Conservation (phyloP, 2,888 invertebrate species). For the Acrobasis consociella region DNA sequence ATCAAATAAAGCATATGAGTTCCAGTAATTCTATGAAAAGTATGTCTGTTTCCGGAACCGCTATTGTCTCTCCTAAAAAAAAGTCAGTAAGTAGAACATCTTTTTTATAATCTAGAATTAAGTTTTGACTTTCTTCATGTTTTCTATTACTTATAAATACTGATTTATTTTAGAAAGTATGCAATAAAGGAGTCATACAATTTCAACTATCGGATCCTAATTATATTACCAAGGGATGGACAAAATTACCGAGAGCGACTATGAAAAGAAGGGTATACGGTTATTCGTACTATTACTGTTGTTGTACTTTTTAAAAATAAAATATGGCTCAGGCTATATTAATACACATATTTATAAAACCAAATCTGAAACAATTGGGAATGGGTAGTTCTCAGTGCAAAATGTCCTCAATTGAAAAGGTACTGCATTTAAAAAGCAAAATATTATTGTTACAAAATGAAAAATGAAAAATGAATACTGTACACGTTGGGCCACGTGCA, state of each 20-base stretch:
- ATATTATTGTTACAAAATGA: too few species aligned
- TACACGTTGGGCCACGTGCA: too few species aligned
- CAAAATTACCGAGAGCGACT: conserved; percentile 48
- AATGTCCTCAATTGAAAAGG: too few species aligned
- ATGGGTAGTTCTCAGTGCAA: too few species aligned
- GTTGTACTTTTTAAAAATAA: not conserved
- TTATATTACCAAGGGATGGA: conserved; percentile 55
- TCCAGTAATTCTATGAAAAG: conserved; percentile 1
- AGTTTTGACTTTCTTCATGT: not conserved
- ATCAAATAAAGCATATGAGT: conserved; percentile 1
- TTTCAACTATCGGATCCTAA: conserved; percentile 48
- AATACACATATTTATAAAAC: too few species aligned
- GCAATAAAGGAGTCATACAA: conserved; percentile 35
- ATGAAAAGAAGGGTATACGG: conserved; percentile 50
- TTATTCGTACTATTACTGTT: not conserved
- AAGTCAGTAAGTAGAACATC: not conserved
- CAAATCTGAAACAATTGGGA: too few species aligned
- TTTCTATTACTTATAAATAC: not conserved
- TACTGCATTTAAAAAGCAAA: too few species aligned
- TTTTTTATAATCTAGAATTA: too few species aligned
- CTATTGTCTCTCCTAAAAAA: not conserved
- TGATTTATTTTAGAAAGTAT: conserved; percentile 28
- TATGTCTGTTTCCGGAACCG: not conserved
- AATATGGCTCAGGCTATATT: not conserved
- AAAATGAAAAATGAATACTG: too few species aligned